Evolutionary conservation across 2,888 invertebrate genomes (phyloP), one percentile per base, ranked within the genome.

Genomic region (Steinernema carpocapsae): DNA sequence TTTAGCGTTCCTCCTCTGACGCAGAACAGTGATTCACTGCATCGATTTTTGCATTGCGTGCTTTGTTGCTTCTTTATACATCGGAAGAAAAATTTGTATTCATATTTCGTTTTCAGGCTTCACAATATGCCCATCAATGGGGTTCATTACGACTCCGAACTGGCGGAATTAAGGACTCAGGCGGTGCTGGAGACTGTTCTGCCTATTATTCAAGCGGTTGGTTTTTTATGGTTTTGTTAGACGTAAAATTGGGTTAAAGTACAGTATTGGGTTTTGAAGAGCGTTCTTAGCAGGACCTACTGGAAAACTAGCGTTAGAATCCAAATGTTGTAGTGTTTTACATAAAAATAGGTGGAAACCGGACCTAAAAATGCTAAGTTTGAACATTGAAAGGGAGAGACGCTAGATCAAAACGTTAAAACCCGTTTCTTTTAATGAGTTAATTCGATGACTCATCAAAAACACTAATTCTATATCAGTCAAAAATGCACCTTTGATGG

Each of bases 181-280:
- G 37, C 22, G 64, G 64, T 64, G 29, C 64, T 64, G 12, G 17
- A 32, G 32, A 29, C 4, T 14, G 32, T 64, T n/a, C 6, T 17
- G 64, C 64, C 64, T 6, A 26, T 64, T 32, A 64, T 64, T 32
- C 32, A 64, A 22, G 64, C 24, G 64, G 64, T 64, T 26, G 64
- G 64, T 64, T 64, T 17, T 29, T 64, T 64, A 64, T 10, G 3
- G 3, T 19, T 48, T 17, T 48, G 37, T 37, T 37, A 37, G n/a
- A n/a, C n/a, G n/a, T 37, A 10, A 37, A 37, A 6, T 37, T 37
- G 37, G n/a, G n/a, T n/a, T n/a, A n/a, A 17, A 3, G 56, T 6
- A 26, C 26, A 17, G 26, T 7, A 24, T 24, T 6, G 22, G 19
- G 26, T 56, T 56, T 56, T 19, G 51, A 51, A 43, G 14, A 43